Conservation (phyloP, 2,888 invertebrate species). For the Cerceris ruficornis region DNA sequence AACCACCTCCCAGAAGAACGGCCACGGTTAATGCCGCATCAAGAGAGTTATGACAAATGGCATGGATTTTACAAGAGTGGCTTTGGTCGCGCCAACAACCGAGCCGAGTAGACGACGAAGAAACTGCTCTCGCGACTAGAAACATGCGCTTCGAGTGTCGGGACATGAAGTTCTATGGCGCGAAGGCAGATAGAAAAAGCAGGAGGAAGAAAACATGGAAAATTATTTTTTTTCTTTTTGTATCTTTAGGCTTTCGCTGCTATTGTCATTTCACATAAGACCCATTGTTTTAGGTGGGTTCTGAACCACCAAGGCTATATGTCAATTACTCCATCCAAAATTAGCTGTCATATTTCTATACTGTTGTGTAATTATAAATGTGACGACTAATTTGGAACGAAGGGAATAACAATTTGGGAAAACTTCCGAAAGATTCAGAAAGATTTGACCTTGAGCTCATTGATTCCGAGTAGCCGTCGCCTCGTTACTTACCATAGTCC, state of each 20-base stretch:
- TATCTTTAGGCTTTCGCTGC: too few species aligned
- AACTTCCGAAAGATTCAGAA: too few species aligned
- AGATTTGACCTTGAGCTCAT: too few species aligned
- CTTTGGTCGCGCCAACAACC: conserved; percentile 9
- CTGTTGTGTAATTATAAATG: neutral
- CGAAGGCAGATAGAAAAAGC: neutral
- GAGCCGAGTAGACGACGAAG: conserved; percentile 17
- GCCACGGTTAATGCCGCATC: conserved; percentile 39
- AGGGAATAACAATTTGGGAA: too few species aligned
- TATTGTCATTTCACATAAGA: too few species aligned
- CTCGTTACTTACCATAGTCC: too few species aligned
- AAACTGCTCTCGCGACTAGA: conserved; percentile 10
- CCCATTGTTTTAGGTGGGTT: too few species aligned
- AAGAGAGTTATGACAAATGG: conserved; percentile 48
- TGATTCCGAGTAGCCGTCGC: too few species aligned
- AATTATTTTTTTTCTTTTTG: neutral
- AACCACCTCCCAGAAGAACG: conserved; percentile 16
- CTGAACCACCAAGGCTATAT: neutral
- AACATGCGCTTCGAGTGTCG: conserved; percentile 5
- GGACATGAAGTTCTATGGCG: neutral
- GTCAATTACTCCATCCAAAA: neutral
- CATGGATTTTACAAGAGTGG: conserved; percentile 26
- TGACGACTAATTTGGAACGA: neutral
- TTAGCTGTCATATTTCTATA: neutral
- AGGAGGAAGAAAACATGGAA: neutral